These are phyloP conservation scores for Rhegmatorhina hoffmannsi DNA, from an alignment of 2,113 vertebrate genomes.

Conservation along the genomic window DNA sequence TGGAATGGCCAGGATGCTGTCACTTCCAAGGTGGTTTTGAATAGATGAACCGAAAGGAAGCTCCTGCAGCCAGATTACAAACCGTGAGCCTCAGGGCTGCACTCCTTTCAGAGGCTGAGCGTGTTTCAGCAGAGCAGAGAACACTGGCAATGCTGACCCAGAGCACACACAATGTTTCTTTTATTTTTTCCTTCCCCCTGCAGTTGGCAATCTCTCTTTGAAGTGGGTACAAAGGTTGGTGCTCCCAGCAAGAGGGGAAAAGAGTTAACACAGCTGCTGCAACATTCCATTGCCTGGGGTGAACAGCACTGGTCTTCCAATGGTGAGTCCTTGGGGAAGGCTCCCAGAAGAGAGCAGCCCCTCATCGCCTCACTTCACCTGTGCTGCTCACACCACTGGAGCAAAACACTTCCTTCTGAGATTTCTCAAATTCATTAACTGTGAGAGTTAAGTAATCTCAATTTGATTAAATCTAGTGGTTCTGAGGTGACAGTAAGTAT, in stretches of 20 bases:
- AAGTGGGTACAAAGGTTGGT: background rate
- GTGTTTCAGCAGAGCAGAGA: background rate
- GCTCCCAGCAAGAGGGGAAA: background rate
- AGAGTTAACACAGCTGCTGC: background rate
- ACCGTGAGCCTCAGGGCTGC: background rate
- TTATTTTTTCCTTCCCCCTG: background rate
- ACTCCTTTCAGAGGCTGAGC: background rate
- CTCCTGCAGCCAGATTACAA: background rate
- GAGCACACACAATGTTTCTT: accelerated
- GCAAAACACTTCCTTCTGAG: background rate
- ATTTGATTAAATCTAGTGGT: background rate
- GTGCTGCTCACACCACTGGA: accelerated
- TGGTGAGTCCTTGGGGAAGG: accelerated
- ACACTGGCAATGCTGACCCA: background rate
- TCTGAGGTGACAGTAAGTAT: background rate
- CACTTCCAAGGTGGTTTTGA: background rate
- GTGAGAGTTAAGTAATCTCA: background rate
- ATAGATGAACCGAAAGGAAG: background rate
- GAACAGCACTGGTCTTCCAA: accelerated
- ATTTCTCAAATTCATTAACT: background rate
- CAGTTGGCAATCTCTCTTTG: background rate
- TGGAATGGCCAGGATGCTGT: background rate
- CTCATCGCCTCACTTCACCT: accelerated
- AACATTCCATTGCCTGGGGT: background rate
- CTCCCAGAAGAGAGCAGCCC: background rate